Evolutionary conservation across 2,797 vertebrate species (phyloP).

Genomic region (Malurus leucopterus): DNA sequence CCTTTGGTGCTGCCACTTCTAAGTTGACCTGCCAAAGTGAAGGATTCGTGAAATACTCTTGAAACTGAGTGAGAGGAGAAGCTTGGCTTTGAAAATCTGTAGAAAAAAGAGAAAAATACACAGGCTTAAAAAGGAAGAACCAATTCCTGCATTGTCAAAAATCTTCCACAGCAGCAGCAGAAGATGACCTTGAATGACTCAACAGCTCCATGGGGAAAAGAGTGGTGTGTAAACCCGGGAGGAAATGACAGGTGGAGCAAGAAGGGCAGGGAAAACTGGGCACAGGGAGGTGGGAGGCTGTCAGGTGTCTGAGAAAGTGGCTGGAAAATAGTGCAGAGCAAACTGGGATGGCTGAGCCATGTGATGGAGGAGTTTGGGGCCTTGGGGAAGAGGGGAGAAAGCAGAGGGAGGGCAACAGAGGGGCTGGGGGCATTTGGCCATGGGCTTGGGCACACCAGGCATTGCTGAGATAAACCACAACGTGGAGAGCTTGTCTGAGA

Average conservation of each 20-base stretch:
- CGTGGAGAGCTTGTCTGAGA: neutral
- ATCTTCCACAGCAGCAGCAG: neutral
- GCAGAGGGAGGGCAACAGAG: neutral
- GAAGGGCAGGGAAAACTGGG: neutral
- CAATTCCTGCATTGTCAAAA: neutral
- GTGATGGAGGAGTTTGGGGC: neutral
- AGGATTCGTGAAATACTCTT: accelerated
- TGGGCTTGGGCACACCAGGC: accelerated
- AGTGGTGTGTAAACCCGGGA: accelerated
- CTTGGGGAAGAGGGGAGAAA: neutral
- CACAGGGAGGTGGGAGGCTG: neutral
- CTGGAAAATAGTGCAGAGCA: neutral
- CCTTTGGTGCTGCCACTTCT: accelerated
- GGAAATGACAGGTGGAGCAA: accelerated
- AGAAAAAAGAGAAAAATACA: neutral
- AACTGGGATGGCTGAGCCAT: neutral
- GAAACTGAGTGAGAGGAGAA: neutral
- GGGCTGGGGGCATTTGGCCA: neutral
- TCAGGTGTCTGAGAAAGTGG: neutral
- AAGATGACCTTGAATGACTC: neutral
- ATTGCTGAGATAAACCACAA: neutral
- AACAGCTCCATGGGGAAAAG: neutral
- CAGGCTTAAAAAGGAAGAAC: neutral
- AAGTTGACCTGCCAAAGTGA: neutral
- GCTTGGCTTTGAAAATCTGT: neutral